A percentile compares a stretch with the other conserved stretches of the same genome.
Conservation (phyloP, 2,888 invertebrate genomes). For the Tolmerus cingulatus region DNA sequence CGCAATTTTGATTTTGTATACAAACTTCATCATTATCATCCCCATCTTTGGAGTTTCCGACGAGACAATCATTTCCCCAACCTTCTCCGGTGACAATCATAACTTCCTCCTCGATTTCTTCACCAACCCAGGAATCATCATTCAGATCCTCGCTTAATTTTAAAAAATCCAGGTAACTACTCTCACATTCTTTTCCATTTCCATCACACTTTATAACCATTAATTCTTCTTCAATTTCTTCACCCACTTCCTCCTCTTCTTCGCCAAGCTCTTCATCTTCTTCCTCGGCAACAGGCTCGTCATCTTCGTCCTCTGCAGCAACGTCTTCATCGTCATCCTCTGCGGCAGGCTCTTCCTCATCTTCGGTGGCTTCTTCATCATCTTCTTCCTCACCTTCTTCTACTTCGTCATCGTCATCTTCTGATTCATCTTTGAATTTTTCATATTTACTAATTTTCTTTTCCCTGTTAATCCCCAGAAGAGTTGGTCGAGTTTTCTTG, state of each 20-base stretch:
- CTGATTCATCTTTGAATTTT: slow-evolving; percentile 51
- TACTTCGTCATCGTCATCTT: slow-evolving; percentile 53
- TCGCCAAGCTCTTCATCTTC: slow-evolving; percentile 55
- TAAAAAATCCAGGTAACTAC: slow-evolving; percentile 52
- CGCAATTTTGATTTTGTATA: slow-evolving; percentile 64
- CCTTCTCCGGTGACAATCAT: slow-evolving; percentile 76
- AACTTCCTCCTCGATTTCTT: slow-evolving; percentile 77
- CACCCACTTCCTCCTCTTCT: slow-evolving; percentile 53
- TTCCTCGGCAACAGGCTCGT: slow-evolving; percentile 51
- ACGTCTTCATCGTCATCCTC: slow-evolving; percentile 51
- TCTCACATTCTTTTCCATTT: slow-evolving; percentile 12
- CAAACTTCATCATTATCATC: slow-evolving; percentile 59
- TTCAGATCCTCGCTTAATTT: slow-evolving; percentile 55
- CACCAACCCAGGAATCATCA: slow-evolving; percentile 64
- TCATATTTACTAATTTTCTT: slow-evolving; percentile 60
- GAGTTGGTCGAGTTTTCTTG: slow-evolving; percentile 57
- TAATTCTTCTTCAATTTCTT: slow-evolving; percentile 68
- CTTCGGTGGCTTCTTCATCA: slow-evolving; percentile 53
- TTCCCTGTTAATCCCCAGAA: slow-evolving; percentile 56
- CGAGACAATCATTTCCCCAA: slow-evolving; percentile 72
- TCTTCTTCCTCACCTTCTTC: slow-evolving; percentile 55
- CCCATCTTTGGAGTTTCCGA: slow-evolving; percentile 70
- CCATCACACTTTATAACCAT: slow-evolving; percentile 76
- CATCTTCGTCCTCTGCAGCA: slow-evolving; percentile 50
- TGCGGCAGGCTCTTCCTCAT: slow-evolving; percentile 48